Base-by-base conservation (phyloP, 2,888 invertebrate genomes). In the Eubasilissa splendida region DNA sequence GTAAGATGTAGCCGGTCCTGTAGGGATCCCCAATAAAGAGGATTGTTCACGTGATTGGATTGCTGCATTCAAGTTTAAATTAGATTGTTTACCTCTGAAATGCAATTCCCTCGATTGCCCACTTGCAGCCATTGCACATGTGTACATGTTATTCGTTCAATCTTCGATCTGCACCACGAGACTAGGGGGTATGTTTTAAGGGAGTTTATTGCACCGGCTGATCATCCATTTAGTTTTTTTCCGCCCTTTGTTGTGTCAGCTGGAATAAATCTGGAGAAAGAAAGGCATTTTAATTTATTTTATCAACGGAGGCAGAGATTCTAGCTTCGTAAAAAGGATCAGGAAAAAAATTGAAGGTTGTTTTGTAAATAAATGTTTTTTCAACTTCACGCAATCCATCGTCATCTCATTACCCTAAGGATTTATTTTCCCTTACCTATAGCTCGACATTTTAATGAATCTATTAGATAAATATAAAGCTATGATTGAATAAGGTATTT, bases 81-180 rank as follows among this genome's bases (percentile, higher is more conserved):
- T 82, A 80, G 82, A 83, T 83, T 83, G 83, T 83, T 83, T 83
- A 83, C 82, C 82, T 83, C 76, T 73, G 42, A 66, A 58, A 79
- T 76, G 83, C 81, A 77, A 81, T 83, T 81, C 73, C 58, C 50
- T 76, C 68, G 65, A 80, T 83, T 80, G 80, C 71, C 76, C 79
- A 77, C 82, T 68, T 68, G 63, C 70, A 70, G 53, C 70, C 53
- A 53, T n/a, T 70, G 70, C 70, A 70, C 70, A 54, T 70, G 53
- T 14, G 42, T 42, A 42, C 42, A 42, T 42, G 42, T 4, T 63
- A 63, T 63, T 12, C 12, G 33, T 63, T 63, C 63, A 63, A 63
- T 63, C 63, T 63, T 63, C 63, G 63, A 63, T 63, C 33, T 63
- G 42, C 42, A 42, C 63, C 31, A 33, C 63, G 12, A 8, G 10